Base-by-base conservation (phyloP, 2,888 invertebrate genomes). In the Germaria angustata region DNA sequence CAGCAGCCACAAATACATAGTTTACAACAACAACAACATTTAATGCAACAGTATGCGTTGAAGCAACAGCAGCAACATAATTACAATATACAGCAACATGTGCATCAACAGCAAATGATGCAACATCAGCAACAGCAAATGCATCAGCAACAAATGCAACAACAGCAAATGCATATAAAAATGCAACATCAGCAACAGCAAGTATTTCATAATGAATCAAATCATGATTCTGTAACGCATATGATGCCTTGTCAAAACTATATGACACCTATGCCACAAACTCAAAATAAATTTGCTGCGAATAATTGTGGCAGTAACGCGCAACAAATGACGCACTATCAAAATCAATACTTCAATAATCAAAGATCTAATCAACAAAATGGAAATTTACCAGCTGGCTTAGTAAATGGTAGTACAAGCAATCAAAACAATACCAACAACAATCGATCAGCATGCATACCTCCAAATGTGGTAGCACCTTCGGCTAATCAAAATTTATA, bases 311-410 rank as follows among this genome's bases (percentile, higher is more conserved):
- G 2, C 77, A 85, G 32, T 76, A 59, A 2, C n/a, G 82, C 55
- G 22, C 86, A 86, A 36, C 81, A 80, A 51, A 81, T 76, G 44
- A 71, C 80, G 34, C 80, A 57, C 6, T 78, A 81, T 63, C 84
- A 83, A 59, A 81, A 84, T 32, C 81, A 84, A 59, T 75, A 69
- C 71, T 51, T 65, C 2, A 79, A 79, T 5, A 20, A 59, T 28
- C 59, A 73, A 51, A 73, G 79, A 59, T 34, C 72, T 59, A 80
- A 73, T 59, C 83, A 84, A 69, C 81, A 82, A 68, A 65, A 17
- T 66, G 87, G 86, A 81, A 85, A 85, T 77, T 84, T 88, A 85
- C 87, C 88, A 87, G 86, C 87, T 85, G 88, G 88, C 63, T 87
- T 89, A 87, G 86, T 88, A 87, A 89, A 88, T 85, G 87, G 81